These are phyloP conservation scores for Caenorhabditis latens DNA, from an alignment of 1,140 invertebrate genomes.

Conservation along the genomic window DNA sequence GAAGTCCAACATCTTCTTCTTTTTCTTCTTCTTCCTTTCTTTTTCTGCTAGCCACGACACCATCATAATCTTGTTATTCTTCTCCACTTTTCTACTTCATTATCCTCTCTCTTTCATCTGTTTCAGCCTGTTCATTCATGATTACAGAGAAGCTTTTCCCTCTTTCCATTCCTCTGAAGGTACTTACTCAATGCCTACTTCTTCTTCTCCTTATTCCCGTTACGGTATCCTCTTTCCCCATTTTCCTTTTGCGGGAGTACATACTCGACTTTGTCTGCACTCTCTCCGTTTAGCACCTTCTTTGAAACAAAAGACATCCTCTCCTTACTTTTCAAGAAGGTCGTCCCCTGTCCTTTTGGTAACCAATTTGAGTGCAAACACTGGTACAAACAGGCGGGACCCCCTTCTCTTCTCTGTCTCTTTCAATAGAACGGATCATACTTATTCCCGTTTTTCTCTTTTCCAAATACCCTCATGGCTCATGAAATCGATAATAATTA, in stretches of 20 bases:
- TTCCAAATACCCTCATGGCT: neutral
- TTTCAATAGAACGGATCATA: no score
- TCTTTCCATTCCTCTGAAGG: neutral
- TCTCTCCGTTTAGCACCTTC: constrained; percentile 39
- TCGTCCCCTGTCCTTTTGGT: neutral
- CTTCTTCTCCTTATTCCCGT: neutral
- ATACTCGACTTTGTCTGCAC: constrained; percentile 40
- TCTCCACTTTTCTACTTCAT: neutral
- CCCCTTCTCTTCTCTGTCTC: neutral
- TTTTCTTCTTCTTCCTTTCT: no score
- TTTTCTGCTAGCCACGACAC: no score
- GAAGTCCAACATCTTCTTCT: neutral
- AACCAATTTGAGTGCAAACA: constrained; percentile 53
- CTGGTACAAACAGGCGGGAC: neutral
- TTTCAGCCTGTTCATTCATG: neutral
- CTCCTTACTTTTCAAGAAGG: constrained; percentile 11
- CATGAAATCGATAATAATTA: constrained; percentile 5
- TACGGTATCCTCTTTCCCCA: constrained; percentile 35
- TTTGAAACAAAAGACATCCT: constrained; percentile 29
- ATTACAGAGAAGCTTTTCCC: neutral
- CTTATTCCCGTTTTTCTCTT: neutral
- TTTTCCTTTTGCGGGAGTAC: neutral
- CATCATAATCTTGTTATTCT: constrained; percentile 24
- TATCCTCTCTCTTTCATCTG: neutral
- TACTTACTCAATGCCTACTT: neutral